Percentiles rank a stretch among this genome's conserved stretches.
These are phyloP conservation scores for Zaprionus tsacasi DNA, from an alignment of 1,140 invertebrate genomes.

Conservation along the genomic window DNA sequence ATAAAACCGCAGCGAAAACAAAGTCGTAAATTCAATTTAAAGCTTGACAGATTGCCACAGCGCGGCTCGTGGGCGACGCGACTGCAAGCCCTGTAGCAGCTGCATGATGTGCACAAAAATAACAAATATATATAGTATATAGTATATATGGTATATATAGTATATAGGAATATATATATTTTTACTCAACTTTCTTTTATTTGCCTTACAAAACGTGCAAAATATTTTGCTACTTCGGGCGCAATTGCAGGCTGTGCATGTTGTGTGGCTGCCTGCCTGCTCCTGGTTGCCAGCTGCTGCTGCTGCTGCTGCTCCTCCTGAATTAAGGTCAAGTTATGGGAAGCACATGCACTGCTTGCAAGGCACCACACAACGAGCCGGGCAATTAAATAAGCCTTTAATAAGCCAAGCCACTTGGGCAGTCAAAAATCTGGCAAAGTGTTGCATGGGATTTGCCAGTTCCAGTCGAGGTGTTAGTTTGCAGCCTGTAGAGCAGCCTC, in stretches of 20 bases:
- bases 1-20: constrained; percentile 79
- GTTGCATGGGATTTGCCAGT: constrained; percentile 36
- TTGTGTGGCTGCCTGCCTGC: background rate
- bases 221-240: constrained; percentile 44
- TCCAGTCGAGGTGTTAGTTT: constrained; percentile 1
- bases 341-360: constrained; percentile 40
- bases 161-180: constrained; percentile 18
- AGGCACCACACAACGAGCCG: constrained; percentile 43
- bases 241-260: background rate
- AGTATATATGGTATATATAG: background rate
- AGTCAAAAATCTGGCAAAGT: constrained; percentile 73
- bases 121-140: constrained; percentile 47
- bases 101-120: constrained; percentile 55
- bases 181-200: constrained; percentile 47
- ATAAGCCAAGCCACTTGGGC: constrained; percentile 72
- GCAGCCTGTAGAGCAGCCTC: background rate
- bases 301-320: constrained; percentile 10
- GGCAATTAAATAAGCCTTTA: constrained; percentile 75
- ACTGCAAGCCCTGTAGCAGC: constrained; percentile 1
- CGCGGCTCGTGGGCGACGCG: constrained; percentile 43
- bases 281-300: too few species aligned
- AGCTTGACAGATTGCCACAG: constrained; percentile 81
- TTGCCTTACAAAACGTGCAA: constrained; percentile 52
- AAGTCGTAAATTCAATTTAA: constrained; percentile 83
- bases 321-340: constrained; percentile 73